Percentiles rank a stretch among this genome's conserved stretches.
phyloP scores from a whole-genome alignment of 2,797 vertebrate genomes.

The Hypotaenidia philippensis region DNA sequence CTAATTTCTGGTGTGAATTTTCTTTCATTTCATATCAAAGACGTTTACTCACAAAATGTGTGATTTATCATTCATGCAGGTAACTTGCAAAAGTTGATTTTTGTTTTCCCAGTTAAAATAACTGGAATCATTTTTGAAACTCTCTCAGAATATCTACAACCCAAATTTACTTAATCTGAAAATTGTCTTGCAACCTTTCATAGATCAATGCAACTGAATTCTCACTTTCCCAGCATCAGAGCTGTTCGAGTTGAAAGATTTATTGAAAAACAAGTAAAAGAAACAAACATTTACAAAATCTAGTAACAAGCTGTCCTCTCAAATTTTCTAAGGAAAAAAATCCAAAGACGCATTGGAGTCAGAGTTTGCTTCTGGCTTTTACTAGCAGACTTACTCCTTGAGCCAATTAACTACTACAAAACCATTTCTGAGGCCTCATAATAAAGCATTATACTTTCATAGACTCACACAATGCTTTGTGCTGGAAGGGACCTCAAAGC shows the following conservation, averaged over 20 bases:
- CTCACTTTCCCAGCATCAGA: not conserved
- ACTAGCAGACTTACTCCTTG: not conserved
- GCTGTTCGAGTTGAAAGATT: not conserved
- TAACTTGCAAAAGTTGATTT: not conserved
- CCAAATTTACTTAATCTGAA: not conserved
- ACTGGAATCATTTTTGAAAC: not conserved
- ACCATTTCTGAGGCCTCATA: not conserved
- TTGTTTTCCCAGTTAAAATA: not conserved
- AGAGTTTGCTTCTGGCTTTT: not conserved
- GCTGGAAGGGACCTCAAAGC: too few relatives aligned
- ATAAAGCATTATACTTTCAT: not conserved
- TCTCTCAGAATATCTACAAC: not conserved
- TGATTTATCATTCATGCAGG: not conserved
- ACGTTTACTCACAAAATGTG: not conserved
- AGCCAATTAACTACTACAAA: not conserved
- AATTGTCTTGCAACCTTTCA: not conserved
- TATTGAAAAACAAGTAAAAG: not conserved
- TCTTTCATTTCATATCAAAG: not conserved
- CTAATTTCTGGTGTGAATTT: not conserved
- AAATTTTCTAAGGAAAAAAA: not conserved
- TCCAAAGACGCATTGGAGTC: not conserved
- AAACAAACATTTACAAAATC: not conserved
- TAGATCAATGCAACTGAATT: not conserved
- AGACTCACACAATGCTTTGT: too few relatives aligned
- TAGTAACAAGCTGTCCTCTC: not conserved